Conservation (phyloP, 2,797 vertebrate species). For the Dipus sagitta region DNA sequence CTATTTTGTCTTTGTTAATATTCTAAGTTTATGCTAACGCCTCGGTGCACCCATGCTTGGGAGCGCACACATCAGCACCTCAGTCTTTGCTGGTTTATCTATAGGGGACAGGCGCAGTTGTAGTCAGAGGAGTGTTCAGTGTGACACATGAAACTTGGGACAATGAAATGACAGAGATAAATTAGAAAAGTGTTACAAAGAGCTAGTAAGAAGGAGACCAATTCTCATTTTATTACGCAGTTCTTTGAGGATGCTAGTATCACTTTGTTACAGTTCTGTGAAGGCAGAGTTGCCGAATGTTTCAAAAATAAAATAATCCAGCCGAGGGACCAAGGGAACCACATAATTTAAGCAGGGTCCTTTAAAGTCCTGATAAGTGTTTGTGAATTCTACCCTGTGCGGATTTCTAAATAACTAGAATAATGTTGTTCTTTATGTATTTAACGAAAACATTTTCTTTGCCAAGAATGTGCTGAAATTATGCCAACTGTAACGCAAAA, state of each 20-base stretch:
- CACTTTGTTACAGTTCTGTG: conserved; percentile 27
- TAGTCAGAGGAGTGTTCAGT: conserved; percentile 50
- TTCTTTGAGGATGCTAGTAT: conserved; percentile 30
- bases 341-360: neutral
- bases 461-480: conserved; percentile 15
- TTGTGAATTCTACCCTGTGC: neutral
- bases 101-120: neutral
- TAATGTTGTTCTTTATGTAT: neutral
- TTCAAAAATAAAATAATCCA: conserved; percentile 44
- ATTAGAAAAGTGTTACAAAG: conserved; percentile 46
- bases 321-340: neutral
- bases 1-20: conserved; percentile 77
- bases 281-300: neutral
- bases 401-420: neutral
- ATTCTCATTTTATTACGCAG: conserved; percentile 43
- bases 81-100: conserved; percentile 71
- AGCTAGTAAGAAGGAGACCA: neutral
- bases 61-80: neutral
- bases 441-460: conserved; percentile 11
- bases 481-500: neutral
- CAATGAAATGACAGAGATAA: conserved; percentile 53
- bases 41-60: conserved; percentile 22
- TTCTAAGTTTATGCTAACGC: conserved; percentile 76
- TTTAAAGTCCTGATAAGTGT: neutral
- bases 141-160: neutral